Evolutionary conservation across 2,113 vertebrate genomes (phyloP), one percentile per base, ranked within the genome.

Genomic region (Tetrao urogallus): DNA sequence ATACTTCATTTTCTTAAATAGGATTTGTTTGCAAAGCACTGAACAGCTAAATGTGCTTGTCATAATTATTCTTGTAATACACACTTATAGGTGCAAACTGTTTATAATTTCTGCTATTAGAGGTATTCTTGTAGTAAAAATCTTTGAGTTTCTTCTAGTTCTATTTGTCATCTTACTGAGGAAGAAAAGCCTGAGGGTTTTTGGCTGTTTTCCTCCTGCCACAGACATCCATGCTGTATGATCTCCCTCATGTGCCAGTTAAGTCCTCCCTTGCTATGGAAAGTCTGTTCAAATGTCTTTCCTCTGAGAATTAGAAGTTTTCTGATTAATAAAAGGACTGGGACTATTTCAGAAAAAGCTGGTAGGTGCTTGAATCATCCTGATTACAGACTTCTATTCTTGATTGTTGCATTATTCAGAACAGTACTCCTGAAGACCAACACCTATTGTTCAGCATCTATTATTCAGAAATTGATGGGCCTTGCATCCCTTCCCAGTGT

Each of bases 381-480:
- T 67, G 27, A 25, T 52, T 71, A 22, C n/a, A 73, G 28, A 69
- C 8, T 72, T 38, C 2, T 0, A 0, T 10, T 71, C 11, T 47
- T 71, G 24, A 18, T 18, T 65, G 20, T 56, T 56, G 48, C 38
- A 48, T 50, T 60, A 22, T 24, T 84, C 52, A 38, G 14, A 82
- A 42, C 3, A 70, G 7, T 22, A 32, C 70, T 64, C 27, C 45
- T 74, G 48, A 71, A 63, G 70, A 73, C 60, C 56, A 71, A 2
- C 47, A 36, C 64, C 42, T 82, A 2, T 89, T 73, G 50, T 60
- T 66, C 70, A 56, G 28, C 5, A n/a, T 66, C 45, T 82, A 2
- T 89, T 77, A 69, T 56, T 67, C 63, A 56, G 36, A 32, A 71
- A 8, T 67, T 89, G 63, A 50, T 34, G 19, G 38, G 58, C 72